phyloP scores from a whole-genome alignment of 2,888 invertebrate species.

The Ichneumoninae sp. region DNA sequence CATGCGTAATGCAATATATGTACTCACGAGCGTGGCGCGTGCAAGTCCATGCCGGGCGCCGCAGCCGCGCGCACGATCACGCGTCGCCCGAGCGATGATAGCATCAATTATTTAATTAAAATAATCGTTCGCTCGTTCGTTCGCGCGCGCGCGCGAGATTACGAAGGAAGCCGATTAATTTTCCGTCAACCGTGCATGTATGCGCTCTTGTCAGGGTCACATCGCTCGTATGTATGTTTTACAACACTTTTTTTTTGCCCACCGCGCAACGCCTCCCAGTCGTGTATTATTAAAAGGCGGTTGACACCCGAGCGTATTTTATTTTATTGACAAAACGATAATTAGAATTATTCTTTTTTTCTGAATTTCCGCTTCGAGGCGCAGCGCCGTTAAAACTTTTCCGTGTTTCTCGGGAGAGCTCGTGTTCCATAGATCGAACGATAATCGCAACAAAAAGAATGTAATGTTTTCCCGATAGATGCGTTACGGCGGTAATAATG shows the following conservation, averaged over 20 bases:
- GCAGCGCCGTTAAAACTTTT: no score
- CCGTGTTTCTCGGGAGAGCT: no score
- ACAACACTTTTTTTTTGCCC: neutral
- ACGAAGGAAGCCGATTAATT: constrained; percentile 56
- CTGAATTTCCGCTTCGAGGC: neutral
- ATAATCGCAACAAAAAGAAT: no score
- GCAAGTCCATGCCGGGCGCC: constrained; percentile 24
- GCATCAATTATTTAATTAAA: constrained; percentile 67
- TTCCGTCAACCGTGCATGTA: constrained; percentile 18
- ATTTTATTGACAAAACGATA: neutral
- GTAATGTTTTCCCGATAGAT: neutral
- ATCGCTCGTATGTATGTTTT: neutral
- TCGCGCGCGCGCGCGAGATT: constrained; percentile 34
- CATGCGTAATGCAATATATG: constrained; percentile 54
- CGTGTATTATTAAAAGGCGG: neutral
- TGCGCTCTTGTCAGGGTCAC: neutral
- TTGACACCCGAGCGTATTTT: neutral
- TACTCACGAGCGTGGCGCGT: constrained; percentile 16
- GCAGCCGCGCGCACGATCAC: constrained; percentile 29
- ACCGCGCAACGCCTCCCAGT: neutral
- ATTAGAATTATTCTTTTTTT: neutral
- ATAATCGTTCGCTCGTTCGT: constrained; percentile 51
- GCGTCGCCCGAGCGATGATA: constrained; percentile 47
- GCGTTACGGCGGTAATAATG: neutral
- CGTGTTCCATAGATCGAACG: no score